Evolutionary conservation across 2,888 invertebrate species (phyloP).

Genomic region (Tenthredo mesomela): DNA sequence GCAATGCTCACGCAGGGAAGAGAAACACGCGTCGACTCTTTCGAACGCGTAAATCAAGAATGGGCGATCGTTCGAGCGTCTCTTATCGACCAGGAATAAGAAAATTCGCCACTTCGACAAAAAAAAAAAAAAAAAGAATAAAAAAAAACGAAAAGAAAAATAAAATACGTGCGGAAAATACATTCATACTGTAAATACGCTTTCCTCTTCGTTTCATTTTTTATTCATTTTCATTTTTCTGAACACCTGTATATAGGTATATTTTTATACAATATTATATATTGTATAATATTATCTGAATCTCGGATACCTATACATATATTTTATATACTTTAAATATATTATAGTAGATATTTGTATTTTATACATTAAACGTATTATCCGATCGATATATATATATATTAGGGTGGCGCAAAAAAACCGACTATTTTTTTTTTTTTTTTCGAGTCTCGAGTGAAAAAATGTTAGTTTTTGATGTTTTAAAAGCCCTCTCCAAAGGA

Average conservation of each 20-base stretch:
- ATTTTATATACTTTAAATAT: neutral
- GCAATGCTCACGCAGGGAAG: neutral
- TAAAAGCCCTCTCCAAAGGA: no score
- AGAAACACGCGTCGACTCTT: slow-evolving; percentile 31
- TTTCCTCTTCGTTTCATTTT: neutral
- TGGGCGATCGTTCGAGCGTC: slow-evolving; percentile 42
- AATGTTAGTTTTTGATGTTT: no score
- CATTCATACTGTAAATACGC: neutral
- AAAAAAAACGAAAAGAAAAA: no score
- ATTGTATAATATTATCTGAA: neutral
- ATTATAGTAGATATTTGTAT: neutral
- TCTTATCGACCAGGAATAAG: slow-evolving; percentile 9
- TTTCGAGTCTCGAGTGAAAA: no score
- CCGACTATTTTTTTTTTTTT: no score
- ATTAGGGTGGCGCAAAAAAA: no score
- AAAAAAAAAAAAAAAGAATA: neutral
- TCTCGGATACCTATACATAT: neutral
- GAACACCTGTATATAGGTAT: neutral
- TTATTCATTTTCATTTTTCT: neutral
- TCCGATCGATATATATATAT: no score
- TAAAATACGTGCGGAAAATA: neutral
- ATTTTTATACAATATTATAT: neutral
- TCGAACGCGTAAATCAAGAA: slow-evolving; percentile 30
- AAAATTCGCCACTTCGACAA: neutral
- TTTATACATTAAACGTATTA: neutral